Conservation (phyloP, 2,113 vertebrate genomes). For the Cynopterus brachyotis region DNA sequence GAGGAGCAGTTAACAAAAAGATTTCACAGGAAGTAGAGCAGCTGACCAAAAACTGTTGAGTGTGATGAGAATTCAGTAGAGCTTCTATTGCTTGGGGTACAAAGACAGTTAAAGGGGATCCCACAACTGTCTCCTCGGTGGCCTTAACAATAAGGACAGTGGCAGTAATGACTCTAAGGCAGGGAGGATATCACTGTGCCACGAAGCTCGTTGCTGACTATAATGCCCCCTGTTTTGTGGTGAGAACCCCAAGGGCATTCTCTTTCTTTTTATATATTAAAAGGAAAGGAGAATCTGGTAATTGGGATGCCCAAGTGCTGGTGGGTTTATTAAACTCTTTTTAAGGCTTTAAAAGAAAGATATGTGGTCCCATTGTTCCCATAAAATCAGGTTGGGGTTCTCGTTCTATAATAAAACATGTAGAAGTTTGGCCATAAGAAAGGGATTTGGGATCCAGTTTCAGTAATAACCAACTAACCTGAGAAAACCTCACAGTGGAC, state of each 20-base stretch:
- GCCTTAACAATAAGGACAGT: too few relatives aligned
- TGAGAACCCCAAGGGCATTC: background rate
- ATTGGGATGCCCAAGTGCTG: background rate
- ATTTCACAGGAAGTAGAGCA: too few relatives aligned
- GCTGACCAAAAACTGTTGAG: too few relatives aligned
- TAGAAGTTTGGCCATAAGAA: background rate
- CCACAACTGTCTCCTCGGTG: too few relatives aligned
- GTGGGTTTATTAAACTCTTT: background rate
- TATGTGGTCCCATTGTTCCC: background rate
- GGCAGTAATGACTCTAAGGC: background rate
- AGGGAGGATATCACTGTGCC: background rate
- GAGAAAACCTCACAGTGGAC: background rate
- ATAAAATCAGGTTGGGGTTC: background rate
- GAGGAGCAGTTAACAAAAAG: background rate
- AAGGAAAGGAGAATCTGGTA: background rate
- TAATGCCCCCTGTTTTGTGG: background rate
- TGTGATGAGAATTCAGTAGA: too few relatives aligned
- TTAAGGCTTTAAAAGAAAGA: background rate
- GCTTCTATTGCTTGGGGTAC: too few relatives aligned
- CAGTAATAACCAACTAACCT: background rate
- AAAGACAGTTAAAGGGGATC: too few relatives aligned
- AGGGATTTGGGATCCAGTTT: background rate
- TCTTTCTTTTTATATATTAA: background rate
- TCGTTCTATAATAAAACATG: background rate
- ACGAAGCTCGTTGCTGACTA: background rate